Percentiles rank a stretch among this genome's conserved stretches.
Conservation (phyloP, 2,888 invertebrate species). For the Thymelicus lineola region DNA sequence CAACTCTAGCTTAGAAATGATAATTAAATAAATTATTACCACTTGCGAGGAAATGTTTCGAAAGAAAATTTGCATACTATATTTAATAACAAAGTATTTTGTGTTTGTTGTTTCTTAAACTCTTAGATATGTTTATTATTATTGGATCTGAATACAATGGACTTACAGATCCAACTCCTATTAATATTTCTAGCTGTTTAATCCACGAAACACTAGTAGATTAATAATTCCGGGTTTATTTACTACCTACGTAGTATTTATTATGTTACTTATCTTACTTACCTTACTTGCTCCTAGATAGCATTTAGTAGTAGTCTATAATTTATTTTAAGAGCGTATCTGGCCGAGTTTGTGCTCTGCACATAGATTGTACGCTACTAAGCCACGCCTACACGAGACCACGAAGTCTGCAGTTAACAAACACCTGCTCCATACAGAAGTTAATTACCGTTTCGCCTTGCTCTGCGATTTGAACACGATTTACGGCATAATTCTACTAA, state of each 20-base stretch:
- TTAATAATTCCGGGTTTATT: too few species aligned
- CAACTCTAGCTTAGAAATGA: too few species aligned
- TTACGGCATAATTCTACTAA: conserved; percentile 23
- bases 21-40: too few species aligned
- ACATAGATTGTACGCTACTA: conserved; percentile 28
- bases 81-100: too few species aligned
- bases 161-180: too few species aligned
- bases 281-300: conserved; percentile 15
- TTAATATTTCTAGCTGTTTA: too few species aligned
- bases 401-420: conserved; percentile 28
- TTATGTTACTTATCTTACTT: neutral
- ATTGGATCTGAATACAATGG: too few species aligned
- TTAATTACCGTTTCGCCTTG: conserved; percentile 42
- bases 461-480: conserved; percentile 40
- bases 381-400: conserved; percentile 26
- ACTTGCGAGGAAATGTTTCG: too few species aligned
- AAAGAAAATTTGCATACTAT: too few species aligned
- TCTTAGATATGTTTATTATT: too few species aligned
- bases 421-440: conserved; percentile 39
- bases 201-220: too few species aligned
- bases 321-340: conserved; percentile 21
- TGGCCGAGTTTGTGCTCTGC: conserved; percentile 7
- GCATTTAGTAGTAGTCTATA: conserved; percentile 40
- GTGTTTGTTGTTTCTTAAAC: too few species aligned
- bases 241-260: neutral